A percentile compares a stretch with the other conserved stretches of the same genome.
phyloP scores from a whole-genome alignment of 2,113 vertebrate species.

The Python bivittatus region DNA sequence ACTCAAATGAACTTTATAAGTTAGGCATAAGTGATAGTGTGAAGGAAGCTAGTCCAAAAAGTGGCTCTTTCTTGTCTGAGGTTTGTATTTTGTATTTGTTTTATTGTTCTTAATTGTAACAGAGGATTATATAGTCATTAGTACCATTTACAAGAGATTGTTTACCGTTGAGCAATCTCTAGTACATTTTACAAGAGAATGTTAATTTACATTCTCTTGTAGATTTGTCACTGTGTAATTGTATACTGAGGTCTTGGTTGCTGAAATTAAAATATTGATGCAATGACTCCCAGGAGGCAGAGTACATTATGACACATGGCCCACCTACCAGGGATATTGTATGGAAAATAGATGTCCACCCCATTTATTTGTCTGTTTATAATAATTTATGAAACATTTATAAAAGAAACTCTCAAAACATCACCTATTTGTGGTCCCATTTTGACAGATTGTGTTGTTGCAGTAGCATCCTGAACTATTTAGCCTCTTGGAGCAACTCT shows the following conservation, averaged over 20 bases:
- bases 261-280: not conserved
- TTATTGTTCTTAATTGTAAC: not conserved
- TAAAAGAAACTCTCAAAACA: not conserved
- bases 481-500: not conserved
- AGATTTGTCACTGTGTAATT: not conserved
- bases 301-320: not conserved
- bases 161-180: not conserved
- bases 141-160: not conserved
- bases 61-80: not conserved
- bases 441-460: not conserved
- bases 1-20: not conserved
- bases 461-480: not conserved
- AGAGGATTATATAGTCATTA: not conserved
- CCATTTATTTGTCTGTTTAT: not conserved
- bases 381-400: not conserved
- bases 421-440: not conserved
- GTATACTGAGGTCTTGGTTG: not conserved
- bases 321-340: not conserved
- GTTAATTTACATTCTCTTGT: not conserved
- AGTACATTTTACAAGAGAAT: not conserved
- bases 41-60: too few species aligned
- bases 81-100: not conserved
- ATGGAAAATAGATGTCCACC: not conserved
- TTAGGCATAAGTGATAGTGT: not conserved
- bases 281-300: not conserved